Base-by-base conservation (phyloP, 2,113 vertebrate genomes). In the Varanus salvator region DNA sequence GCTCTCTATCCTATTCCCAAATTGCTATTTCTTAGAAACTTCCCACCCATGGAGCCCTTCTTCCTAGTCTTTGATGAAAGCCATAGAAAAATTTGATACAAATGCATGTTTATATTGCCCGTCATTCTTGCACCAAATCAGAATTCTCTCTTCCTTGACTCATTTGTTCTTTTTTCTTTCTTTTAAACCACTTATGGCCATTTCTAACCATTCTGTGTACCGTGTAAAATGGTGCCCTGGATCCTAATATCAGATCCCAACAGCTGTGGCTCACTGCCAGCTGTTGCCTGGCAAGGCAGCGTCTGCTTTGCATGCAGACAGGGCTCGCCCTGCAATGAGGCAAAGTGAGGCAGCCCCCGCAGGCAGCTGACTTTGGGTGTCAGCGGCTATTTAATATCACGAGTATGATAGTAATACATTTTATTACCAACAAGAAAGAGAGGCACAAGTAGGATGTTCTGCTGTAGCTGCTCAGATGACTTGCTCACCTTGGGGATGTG, bases 31-130 rank as follows among this genome's bases (percentile, higher is more conserved):
- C 31, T 71, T 71, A 69, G 64, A 85, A 85, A 89, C 23, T 1
- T 31, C 38, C 57, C 14, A 29, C 29, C 48, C 60, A 50, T 44
- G n/a, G 4, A n/a, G 38, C 50, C 80, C 72, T 76, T 74, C 44
- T 89, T 84, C 31, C 23, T 44, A 48, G 38, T 57, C 80, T 88
- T 81, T 82, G 57, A 84, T 68, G 66, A n/a, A 31, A 81, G 66
- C 54, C 29, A 57, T 7, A 81, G 66, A 7, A 54, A 27, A n/a
- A 48, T 57, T 81, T 81, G 85, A 86, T 80, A 48, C 38, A 78
- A 38, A 75, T 7, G n/a, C 75, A 50, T 52, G 75, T 80, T 87
- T 66, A 29, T 27, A 77, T 78, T 69, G 44, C 15, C 57, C 76
- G 80, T 25, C 38, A 84, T 84, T 23, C 71, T 84, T 60, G 69